phyloP scores from a whole-genome alignment of 2,113 vertebrate species.

The Sigmodon hispidus region DNA sequence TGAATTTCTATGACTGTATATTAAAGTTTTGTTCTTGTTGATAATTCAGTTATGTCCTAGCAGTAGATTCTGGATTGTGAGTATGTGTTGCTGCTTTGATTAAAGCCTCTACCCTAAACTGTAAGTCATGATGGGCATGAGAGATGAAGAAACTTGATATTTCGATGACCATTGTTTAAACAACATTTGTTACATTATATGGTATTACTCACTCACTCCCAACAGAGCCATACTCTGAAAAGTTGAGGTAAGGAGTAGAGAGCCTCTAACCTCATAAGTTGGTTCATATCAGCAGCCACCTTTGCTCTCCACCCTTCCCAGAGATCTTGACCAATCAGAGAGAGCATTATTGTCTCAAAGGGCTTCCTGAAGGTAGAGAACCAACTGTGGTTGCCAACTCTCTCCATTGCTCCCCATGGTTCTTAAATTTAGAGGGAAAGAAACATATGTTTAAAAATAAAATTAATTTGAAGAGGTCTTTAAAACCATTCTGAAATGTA shows the following conservation, averaged over 20 bases:
- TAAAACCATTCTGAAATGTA: neutral
- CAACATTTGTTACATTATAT: neutral
- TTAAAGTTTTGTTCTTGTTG: neutral
- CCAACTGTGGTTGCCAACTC: rapidly evolving
- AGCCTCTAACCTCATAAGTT: neutral
- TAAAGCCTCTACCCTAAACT: neutral
- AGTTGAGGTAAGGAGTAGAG: neutral
- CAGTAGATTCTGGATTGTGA: neutral
- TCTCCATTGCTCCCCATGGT: rapidly evolving
- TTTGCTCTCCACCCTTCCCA: neutral
- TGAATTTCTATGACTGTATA: neutral
- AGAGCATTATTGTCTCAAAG: neutral
- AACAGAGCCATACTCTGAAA: neutral
- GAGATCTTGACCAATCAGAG: neutral
- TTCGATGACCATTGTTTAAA: neutral
- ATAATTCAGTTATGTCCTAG: neutral
- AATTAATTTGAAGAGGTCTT: neutral
- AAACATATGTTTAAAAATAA: neutral
- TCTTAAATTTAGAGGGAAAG: neutral
- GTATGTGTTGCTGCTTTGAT: neutral
- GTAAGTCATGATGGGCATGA: neutral
- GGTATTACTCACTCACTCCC: neutral
- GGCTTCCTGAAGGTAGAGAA: neutral
- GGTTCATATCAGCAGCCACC: neutral
- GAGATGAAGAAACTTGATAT: neutral